phyloP scores from a whole-genome alignment of 2,888 invertebrate genomes.

The Ditula angustiorana region DNA sequence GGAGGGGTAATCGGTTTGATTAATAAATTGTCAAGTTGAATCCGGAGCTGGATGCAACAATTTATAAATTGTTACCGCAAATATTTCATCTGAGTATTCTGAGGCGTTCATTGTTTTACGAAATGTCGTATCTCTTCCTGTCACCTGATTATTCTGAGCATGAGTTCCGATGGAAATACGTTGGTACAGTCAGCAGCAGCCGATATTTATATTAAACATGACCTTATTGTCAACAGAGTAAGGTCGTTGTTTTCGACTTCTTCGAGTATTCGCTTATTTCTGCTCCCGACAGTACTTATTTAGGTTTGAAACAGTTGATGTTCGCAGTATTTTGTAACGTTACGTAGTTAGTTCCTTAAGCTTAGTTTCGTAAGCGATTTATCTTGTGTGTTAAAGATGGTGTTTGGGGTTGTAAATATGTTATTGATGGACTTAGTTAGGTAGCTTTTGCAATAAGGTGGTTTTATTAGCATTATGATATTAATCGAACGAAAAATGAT shows the following conservation, averaged over 20 bases:
- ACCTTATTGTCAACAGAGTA: no score
- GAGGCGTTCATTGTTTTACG: conserved; percentile 81
- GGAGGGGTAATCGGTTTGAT: conserved; percentile 85
- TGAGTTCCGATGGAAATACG: conserved; percentile 41
- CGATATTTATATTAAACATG: no score
- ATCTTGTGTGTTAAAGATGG: background rate
- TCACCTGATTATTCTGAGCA: conserved; percentile 78
- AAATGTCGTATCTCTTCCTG: conserved; percentile 82
- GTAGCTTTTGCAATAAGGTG: background rate
- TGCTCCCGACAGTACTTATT: background rate
- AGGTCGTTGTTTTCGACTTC: no score
- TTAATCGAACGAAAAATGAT: no score
- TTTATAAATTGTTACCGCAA: conserved; percentile 83
- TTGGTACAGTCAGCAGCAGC: no score
- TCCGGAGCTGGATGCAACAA: conserved; percentile 72
- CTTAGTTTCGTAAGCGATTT: background rate
- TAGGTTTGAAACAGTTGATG: no score
- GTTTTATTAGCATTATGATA: no score
- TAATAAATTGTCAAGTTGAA: conserved; percentile 86
- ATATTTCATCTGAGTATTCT: conserved; percentile 84
- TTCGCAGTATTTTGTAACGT: background rate
- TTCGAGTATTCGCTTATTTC: no score
- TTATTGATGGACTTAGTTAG: background rate
- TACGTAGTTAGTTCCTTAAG: background rate
- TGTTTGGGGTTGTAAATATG: background rate